Base-by-base conservation (phyloP, 2,113 vertebrate species). In the Solenodon paradoxus region DNA sequence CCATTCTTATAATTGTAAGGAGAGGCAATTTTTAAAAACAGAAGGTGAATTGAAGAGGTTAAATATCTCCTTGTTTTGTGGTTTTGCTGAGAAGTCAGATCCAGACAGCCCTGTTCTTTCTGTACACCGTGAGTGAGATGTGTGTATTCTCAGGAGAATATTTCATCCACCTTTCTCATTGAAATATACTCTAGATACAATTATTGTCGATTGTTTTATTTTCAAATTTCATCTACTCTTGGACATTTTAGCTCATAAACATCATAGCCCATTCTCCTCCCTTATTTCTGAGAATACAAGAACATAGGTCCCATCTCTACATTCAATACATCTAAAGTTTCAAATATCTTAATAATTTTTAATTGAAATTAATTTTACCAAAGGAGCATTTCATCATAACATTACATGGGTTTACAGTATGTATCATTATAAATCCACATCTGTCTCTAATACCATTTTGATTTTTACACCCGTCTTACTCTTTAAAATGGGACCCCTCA, bases 211-310 rank as follows among this genome's bases (percentile, higher is more conserved):
- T 75, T 61, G 26, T n/a, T 64, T 89, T 66, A 59, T 66, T 94
- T 77, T 90, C 30, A 90, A n/a, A 51, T 38, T 61, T 81, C 55
- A 85, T 45, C n/a, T 92, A 49, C 45, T 53, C 81, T 57, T 55
- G 42, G 66, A 90, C 45, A 81, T 91, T 72, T 30, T 15, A 64
- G 17, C 30, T 85, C 26, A 63, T 53, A 84, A 78, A 68, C 53
- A 88, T 75, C 57, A 7, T 71, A 77, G 49, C 35, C 42, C 26
- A 84, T 5, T 1, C 10, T 9, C 0, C 0, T 0, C 7, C 0
- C 7, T 4, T n/a, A 28, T 32, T 24, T 45, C 30, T 63, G 17
- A 22, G 30, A 40, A 87, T 80, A 64, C 12, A 72, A 45, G 81
- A 63, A 63, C 35, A 3, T 49, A 68, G 24, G 20, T 81, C 81